phyloP scores from a whole-genome alignment of 2,113 vertebrate species.

The Bubalus kerabau region DNA sequence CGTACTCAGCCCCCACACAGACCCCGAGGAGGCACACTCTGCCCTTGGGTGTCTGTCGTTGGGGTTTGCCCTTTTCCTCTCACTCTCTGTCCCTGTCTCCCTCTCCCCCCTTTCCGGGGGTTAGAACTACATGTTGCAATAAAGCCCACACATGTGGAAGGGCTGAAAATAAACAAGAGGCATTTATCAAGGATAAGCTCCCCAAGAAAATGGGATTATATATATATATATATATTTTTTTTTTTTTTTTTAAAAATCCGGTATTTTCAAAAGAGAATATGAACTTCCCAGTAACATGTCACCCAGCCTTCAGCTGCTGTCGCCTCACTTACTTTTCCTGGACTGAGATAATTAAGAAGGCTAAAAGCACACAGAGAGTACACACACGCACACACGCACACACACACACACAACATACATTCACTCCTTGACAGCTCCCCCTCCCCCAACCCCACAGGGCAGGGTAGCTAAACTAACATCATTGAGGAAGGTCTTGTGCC shows the following conservation, averaged over 20 bases:
- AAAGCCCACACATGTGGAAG: slow-evolving; percentile 37
- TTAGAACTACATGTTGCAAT: slow-evolving; percentile 26
- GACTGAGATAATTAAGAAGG: neutral
- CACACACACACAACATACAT: neutral
- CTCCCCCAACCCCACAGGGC: neutral
- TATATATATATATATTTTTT: neutral
- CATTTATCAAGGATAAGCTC: slow-evolving; percentile 17
- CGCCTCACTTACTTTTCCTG: neutral
- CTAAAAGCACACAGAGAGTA: no score
- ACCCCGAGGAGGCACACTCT: neutral
- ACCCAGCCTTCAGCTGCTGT: slow-evolving; percentile 8
- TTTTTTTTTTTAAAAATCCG: neutral
- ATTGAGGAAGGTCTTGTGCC: neutral
- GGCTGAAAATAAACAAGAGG: slow-evolving; percentile 37
- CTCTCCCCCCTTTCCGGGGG: fast-evolving
- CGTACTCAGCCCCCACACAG: neutral
- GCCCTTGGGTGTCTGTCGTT: neutral
- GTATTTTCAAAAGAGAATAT: slow-evolving; percentile 24
- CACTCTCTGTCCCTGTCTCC: neutral
- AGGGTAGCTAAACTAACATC: neutral
- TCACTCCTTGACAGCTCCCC: neutral
- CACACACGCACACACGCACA: fast-evolving
- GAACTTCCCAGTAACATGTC: neutral
- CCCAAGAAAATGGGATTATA: slow-evolving; percentile 17
- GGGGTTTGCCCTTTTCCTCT: neutral